Conservation (phyloP, 2,113 vertebrate species). For the Anolis sagrei region DNA sequence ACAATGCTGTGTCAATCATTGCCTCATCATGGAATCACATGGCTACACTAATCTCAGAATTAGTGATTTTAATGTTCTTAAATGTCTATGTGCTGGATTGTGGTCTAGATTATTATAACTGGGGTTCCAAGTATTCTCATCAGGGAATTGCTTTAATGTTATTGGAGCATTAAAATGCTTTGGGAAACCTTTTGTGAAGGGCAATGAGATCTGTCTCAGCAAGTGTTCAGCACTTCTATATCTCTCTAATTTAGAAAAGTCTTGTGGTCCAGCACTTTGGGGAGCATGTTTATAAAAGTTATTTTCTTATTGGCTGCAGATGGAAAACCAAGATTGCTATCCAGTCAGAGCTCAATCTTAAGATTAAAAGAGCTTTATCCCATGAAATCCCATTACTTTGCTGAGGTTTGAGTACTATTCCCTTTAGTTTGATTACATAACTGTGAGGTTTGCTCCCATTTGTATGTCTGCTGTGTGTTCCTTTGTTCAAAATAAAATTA, state of each 20-base stretch:
- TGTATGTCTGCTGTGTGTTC: not conserved
- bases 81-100: not conserved
- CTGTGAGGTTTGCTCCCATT: not conserved
- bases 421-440: slow-evolving; percentile 5
- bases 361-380: slow-evolving; percentile 10
- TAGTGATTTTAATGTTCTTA: not conserved
- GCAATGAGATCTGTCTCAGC: too few relatives aligned
- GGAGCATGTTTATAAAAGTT: too few relatives aligned
- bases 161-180: too few relatives aligned
- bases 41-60: not conserved
- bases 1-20: not conserved
- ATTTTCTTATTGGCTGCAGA: too few relatives aligned
- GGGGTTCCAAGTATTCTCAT: not conserved
- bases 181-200: too few relatives aligned
- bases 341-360: not conserved
- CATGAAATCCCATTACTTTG: not conserved
- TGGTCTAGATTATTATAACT: not conserved
- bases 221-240: too few relatives aligned
- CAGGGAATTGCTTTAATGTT: too few relatives aligned
- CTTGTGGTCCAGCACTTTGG: too few relatives aligned
- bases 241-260: too few relatives aligned
- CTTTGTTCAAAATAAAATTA: not conserved
- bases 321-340: not conserved
- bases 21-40: not conserved
- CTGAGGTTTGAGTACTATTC: not conserved